A percentile compares a stretch with the other conserved stretches of the same genome.
These are phyloP conservation scores for Poeciliopsis retropinna DNA, from an alignment of 2,113 vertebrate genomes.

Conservation along the genomic window DNA sequence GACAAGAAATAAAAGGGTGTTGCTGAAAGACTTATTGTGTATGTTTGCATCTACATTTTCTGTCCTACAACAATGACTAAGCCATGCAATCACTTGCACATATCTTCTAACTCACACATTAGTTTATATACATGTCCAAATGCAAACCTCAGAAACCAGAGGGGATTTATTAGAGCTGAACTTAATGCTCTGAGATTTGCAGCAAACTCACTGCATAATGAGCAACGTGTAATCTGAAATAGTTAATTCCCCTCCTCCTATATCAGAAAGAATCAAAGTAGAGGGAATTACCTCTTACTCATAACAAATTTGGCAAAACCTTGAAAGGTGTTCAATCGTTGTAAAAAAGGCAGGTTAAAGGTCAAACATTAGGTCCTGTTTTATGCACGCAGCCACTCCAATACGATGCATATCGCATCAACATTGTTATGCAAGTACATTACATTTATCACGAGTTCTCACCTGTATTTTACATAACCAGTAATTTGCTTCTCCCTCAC, in stretches of 20 bases:
- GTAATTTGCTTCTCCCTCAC: too few species aligned
- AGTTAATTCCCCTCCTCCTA: not conserved
- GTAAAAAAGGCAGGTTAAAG: conserved; percentile 39
- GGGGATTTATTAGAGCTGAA: not conserved
- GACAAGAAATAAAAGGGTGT: conserved; percentile 8
- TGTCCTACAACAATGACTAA: not conserved
- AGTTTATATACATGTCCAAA: not conserved
- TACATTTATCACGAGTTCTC: too few species aligned
- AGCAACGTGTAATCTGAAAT: not conserved
- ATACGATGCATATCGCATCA: not conserved
- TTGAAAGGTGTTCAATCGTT: conserved; percentile 1
- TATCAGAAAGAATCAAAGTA: not conserved
- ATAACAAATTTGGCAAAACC: conserved; percentile 35
- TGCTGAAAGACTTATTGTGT: not conserved
- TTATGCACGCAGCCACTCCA: conserved; percentile 20
- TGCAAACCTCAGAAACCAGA: not conserved
- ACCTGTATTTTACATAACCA: too few species aligned
- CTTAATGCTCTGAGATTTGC: not conserved
- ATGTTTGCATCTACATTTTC: not conserved
- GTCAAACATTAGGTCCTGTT: conserved; percentile 46
- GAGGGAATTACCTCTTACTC: not conserved
- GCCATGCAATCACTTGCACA: not conserved
- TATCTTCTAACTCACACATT: too few species aligned
- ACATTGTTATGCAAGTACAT: too few species aligned
- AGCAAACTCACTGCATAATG: not conserved